Evolutionary conservation across 2,888 invertebrate genomes (phyloP).

Genomic region (Drosophila nr. perissopoda): DNA sequence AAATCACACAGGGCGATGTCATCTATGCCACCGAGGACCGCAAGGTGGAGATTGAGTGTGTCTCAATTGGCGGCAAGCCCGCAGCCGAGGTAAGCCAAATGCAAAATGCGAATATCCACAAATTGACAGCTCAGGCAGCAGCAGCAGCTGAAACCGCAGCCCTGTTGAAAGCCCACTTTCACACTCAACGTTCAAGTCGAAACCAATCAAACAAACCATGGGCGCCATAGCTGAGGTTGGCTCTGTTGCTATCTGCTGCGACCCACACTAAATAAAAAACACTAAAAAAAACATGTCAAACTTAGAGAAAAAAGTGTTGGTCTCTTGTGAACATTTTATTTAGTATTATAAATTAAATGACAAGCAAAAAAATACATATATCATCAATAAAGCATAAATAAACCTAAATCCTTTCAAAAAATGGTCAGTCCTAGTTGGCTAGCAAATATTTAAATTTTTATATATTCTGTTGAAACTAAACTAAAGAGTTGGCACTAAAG

Average conservation of each 20-base stretch:
- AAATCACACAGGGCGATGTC: constrained; percentile 93
- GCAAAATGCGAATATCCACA: neutral
- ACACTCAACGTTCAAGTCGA: constrained; percentile 24
- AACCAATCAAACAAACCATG: constrained; percentile 56
- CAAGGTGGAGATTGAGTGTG: constrained; percentile 95
- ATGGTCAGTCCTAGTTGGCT: neutral
- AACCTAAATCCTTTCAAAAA: neutral
- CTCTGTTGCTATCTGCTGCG: constrained; percentile 4
- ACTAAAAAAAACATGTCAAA: neutral
- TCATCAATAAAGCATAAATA: neutral
- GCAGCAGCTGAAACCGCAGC: constrained; percentile 40
- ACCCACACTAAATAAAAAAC: neutral
- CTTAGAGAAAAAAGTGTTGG: neutral
- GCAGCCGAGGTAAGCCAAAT: constrained; percentile 91
- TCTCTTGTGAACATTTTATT: neutral
- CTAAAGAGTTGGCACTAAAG: constrained; percentile 22
- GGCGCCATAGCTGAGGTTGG: constrained; percentile 11
- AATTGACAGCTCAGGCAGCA: constrained; percentile 1
- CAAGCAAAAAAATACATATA: neutral
- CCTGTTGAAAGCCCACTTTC: constrained; percentile 46
- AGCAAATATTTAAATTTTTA: neutral
- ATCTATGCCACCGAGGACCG: constrained; percentile 95
- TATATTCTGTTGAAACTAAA: constrained; percentile 5
- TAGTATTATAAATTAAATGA: neutral
- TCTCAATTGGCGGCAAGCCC: constrained; percentile 96